Base-by-base conservation (phyloP, 2,888 invertebrate species). In the Calephelis perditalis region DNA sequence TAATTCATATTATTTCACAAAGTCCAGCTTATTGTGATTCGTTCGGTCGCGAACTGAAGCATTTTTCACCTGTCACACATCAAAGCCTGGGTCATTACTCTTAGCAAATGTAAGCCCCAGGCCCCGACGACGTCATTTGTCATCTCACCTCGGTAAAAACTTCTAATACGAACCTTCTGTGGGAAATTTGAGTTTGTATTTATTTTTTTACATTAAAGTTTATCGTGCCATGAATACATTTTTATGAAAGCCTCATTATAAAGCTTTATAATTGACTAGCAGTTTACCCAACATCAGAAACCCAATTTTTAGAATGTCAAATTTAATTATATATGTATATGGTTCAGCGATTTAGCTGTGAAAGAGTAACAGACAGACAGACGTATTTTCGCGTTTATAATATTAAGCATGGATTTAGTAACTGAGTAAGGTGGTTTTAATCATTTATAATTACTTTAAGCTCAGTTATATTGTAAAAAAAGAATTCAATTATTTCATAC, bases 21-120 rank as follows among this genome's bases (percentile, higher is more conserved):
- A 56, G 45, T 43, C 12, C 59, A 7, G 45, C 44, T 54, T 55
- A 54, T 54, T 59, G 35, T 36, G 54, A 55, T 59, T 35, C 59
- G 35, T 54, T 45, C 44, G 59, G 59, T 35, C 44, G 57, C 57
- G 52, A 52, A 52, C 52, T 45, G 45, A 36, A 59, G 68, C 70
- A 77, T 79, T 78, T 77, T 74, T 78, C 74, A 74, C 71, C 74
- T 77, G 80, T 70, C 77, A 74, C 68, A 70, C 72, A 74, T 73
- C 75, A 74, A 75, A 75, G 70, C 73, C 60, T 66, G 60, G 57
- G 65, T 68, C 73, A 78, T 80, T 76, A 78, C 74, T 79, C 78
- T 76, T 73, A 70, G 70, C 68, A 70, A 75, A 77, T 73, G 73
- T 74, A 73, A 75, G 72, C 73, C 72, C 71, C 71, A 68, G 62